Percentiles rank a stretch among this genome's conserved stretches.
Conservation (phyloP, 2,797 vertebrate genomes). For the Gobio occitaniae region DNA sequence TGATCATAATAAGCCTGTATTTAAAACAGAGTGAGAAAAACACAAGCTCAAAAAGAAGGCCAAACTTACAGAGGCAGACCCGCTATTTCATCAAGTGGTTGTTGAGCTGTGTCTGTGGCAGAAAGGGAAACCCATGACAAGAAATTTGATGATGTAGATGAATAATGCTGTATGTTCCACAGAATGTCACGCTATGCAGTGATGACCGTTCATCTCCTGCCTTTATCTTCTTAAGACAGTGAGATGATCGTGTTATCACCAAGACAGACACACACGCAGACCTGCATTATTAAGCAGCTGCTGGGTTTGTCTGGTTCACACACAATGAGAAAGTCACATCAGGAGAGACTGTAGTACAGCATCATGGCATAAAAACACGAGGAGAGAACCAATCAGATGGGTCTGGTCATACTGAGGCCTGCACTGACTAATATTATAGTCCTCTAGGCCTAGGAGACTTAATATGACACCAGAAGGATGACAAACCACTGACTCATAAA, state of each 20-base stretch:
- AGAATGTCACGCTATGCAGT: neutral
- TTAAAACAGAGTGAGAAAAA: neutral
- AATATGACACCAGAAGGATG: conserved; percentile 26
- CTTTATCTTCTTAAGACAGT: conserved; percentile 27
- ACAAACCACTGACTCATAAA: conserved; percentile 37
- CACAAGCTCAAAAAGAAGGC: neutral
- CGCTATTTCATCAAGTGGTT: neutral
- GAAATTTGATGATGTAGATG: conserved; percentile 17
- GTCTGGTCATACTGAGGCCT: conserved; percentile 19
- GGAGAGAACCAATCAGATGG: neutral
- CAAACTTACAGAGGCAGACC: neutral
- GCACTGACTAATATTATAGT: conserved; percentile 36
- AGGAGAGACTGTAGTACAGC: neutral
- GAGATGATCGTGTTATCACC: conserved; percentile 9
- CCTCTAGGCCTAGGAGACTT: conserved; percentile 2
- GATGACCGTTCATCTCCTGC: conserved; percentile 21
- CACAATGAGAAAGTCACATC: conserved; percentile 1
- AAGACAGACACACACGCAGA: neutral
- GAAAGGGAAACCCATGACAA: conserved; percentile 9
- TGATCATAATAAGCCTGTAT: neutral
- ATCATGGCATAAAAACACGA: neutral
- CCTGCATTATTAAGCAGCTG: conserved; percentile 26
- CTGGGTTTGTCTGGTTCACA: conserved; percentile 2
- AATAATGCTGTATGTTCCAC: neutral
- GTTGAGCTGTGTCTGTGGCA: neutral